Conservation (phyloP, 1,140 invertebrate species). For the Coptotermes formosanus region DNA sequence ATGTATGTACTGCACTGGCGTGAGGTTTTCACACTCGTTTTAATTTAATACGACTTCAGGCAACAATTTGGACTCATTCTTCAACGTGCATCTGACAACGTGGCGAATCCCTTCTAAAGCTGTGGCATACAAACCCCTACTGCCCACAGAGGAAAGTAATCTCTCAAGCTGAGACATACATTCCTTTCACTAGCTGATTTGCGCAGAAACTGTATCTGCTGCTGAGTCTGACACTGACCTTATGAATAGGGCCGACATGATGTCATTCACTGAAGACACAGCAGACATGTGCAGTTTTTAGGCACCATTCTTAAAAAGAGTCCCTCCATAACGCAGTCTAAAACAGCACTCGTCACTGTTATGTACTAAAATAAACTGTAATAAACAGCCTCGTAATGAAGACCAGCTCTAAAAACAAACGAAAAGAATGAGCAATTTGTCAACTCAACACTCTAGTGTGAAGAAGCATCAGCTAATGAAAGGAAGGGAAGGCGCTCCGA, state of each 20-base stretch:
- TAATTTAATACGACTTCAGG: too few relatives aligned
- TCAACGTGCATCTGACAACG: too few relatives aligned
- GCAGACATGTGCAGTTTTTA: background rate
- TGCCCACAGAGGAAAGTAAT: background rate
- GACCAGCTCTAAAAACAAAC: background rate
- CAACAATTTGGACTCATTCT: too few relatives aligned
- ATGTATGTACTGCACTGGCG: too few relatives aligned
- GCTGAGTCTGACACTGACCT: slow-evolving; percentile 8
- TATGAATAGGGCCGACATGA: background rate
- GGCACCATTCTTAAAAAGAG: background rate
- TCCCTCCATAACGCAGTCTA: background rate
- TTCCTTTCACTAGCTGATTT: background rate
- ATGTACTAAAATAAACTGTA: background rate
- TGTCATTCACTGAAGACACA: slow-evolving; percentile 6
- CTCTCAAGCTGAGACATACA: background rate
- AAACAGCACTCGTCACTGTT: background rate
- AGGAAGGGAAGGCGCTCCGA: background rate
- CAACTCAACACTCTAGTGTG: background rate
- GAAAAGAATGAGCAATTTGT: background rate
- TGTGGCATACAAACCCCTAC: too few relatives aligned
- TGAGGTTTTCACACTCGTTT: too few relatives aligned
- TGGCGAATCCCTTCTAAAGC: too few relatives aligned
- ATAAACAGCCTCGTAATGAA: background rate
- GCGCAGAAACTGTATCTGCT: background rate
- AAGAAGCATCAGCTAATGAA: too few relatives aligned